Evolutionary conservation across 2,113 vertebrate species (phyloP).

Genomic region (Athene noctua): DNA sequence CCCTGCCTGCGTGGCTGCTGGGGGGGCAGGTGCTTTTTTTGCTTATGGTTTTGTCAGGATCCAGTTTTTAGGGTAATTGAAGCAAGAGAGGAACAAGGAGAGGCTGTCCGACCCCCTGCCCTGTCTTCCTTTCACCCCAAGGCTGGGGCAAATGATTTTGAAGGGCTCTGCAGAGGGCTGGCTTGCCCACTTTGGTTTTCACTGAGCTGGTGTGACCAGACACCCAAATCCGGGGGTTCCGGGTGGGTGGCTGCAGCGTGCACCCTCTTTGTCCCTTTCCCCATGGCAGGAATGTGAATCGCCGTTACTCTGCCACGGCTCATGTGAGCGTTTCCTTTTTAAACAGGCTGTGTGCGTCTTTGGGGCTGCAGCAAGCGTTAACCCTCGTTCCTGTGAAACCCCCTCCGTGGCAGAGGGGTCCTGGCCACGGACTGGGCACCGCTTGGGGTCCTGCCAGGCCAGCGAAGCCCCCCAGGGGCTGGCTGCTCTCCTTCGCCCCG

Average conservation of each 20-base stretch:
- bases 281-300: background rate
- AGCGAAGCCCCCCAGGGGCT: background rate
- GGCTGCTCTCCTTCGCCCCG: accelerated
- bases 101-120: background rate
- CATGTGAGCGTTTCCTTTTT: accelerated
- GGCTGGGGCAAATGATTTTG: background rate
- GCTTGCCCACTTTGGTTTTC: background rate
- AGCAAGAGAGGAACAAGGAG: background rate
- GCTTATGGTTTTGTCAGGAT: background rate
- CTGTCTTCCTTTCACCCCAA: accelerated
- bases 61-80: background rate
- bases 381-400: background rate
- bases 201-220: background rate
- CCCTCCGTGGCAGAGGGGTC: background rate
- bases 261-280: background rate
- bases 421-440: accelerated
- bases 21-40: background rate
- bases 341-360: accelerated
- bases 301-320: background rate
- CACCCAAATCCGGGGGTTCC: accelerated
- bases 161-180: background rate
- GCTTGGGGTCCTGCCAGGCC: background rate
- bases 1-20: background rate
- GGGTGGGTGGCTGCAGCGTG: background rate
- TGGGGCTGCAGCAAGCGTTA: background rate